These are phyloP conservation scores for Dermatemys mawii DNA, from an alignment of 2,113 vertebrate species.

Conservation along the genomic window DNA sequence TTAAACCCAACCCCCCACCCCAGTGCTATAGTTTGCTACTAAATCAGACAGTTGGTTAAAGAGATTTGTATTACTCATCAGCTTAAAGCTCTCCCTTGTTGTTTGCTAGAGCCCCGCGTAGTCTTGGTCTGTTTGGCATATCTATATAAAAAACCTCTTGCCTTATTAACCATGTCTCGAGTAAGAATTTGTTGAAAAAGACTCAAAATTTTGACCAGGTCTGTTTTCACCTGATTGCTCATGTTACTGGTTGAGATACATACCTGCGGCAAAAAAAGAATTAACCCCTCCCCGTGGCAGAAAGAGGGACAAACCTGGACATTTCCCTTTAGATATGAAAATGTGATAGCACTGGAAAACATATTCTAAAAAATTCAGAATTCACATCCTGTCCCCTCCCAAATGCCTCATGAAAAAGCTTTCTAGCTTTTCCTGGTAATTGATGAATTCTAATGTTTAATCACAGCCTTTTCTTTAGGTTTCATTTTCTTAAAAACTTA, in stretches of 20 bases:
- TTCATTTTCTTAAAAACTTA: slow-evolving; percentile 9
- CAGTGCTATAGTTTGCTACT: neutral
- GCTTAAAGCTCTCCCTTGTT: neutral
- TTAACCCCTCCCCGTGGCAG: neutral
- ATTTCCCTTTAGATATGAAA: neutral
- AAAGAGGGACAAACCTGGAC: neutral
- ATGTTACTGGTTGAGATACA: neutral
- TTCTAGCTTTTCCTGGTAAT: neutral
- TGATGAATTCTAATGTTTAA: neutral
- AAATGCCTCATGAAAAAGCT: neutral
- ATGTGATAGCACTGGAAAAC: neutral
- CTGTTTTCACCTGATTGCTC: neutral
- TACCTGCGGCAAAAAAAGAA: neutral
- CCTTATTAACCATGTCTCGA: neutral
- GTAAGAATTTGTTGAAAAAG: neutral
- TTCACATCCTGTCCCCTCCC: neutral
- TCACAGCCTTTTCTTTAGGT: neutral
- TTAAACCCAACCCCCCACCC: neutral
- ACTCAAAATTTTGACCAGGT: neutral
- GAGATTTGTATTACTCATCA: neutral
- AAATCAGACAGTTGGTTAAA: neutral
- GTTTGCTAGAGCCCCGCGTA: neutral
- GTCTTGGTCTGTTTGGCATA: neutral
- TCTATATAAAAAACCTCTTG: neutral
- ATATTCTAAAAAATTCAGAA: neutral